These are phyloP conservation scores for Drosophila cognata DNA, from an alignment of 2,888 invertebrate species.

Conservation along the genomic window DNA sequence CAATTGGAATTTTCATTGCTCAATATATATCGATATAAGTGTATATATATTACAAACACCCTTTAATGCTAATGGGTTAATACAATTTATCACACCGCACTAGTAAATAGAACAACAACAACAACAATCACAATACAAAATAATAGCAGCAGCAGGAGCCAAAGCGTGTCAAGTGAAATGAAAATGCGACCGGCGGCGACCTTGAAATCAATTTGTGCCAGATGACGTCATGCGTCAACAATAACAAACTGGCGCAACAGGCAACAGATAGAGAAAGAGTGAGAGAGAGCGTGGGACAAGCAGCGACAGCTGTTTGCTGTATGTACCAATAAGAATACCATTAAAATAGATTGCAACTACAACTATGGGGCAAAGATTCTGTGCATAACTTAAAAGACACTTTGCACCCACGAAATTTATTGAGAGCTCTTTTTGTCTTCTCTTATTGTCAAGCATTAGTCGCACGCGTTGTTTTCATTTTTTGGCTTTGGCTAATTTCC, in stretches of 20 bases:
- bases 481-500: slow-evolving; percentile 62
- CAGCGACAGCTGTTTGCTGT: slow-evolving; percentile 61
- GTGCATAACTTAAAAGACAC: slow-evolving; percentile 34
- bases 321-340: slow-evolving; percentile 33
- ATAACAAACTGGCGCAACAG: slow-evolving; percentile 47
- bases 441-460: slow-evolving; percentile 4
- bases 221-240: slow-evolving; percentile 67
- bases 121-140: slow-evolving; percentile 2
- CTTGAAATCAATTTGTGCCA: slow-evolving; percentile 75
- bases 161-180: slow-evolving; percentile 77
- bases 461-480: slow-evolving; percentile 24
- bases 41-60: slow-evolving; percentile 1
- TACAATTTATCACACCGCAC: slow-evolving; percentile 53
- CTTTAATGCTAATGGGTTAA: slow-evolving; percentile 42
- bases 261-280: slow-evolving; percentile 10
- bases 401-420: slow-evolving; percentile 49
- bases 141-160: slow-evolving; percentile 29
- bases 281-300: slow-evolving; percentile 13
- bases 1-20: slow-evolving; percentile 14
- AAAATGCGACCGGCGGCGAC: slow-evolving; percentile 70
- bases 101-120: slow-evolving; percentile 6
- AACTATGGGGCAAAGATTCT: slow-evolving; percentile 24
- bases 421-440: slow-evolving; percentile 2
- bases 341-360: slow-evolving; percentile 45
- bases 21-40: not conserved